Evolutionary conservation across 1,140 invertebrate species (phyloP).

Genomic region (Lepidurus apus): DNA sequence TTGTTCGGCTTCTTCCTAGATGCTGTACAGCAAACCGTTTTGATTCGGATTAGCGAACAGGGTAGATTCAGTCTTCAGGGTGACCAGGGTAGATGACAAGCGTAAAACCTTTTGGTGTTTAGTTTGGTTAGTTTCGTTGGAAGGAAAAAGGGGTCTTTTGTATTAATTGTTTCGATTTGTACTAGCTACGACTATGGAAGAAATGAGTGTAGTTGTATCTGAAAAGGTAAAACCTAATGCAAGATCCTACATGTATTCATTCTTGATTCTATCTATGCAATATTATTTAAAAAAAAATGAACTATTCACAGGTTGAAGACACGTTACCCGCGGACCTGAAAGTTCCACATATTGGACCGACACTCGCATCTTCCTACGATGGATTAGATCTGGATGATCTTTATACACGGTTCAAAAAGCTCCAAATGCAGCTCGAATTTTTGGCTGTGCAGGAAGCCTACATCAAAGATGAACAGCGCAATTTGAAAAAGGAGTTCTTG

Average conservation of each 20-base stretch:
- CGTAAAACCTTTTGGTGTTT: not conserved
- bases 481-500: slow-evolving; percentile 94
- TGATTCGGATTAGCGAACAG: too few species aligned
- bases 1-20: not conserved
- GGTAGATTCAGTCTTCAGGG: too few species aligned
- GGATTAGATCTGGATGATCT: slow-evolving; percentile 82
- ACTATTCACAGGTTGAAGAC: slow-evolving; percentile 39
- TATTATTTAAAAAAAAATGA: not conserved
- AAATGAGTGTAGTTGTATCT: slow-evolving; percentile 60
- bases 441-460: slow-evolving; percentile 96
- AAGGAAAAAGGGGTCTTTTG: not conserved
- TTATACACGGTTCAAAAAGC: slow-evolving; percentile 77
- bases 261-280: slow-evolving; percentile 57
- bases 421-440: slow-evolving; percentile 92
- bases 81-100: too few species aligned
- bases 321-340: slow-evolving; percentile 38
- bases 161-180: not conserved
- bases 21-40: not conserved
- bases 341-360: slow-evolving; percentile 42
- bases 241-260: slow-evolving; percentile 35
- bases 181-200: slow-evolving; percentile 52
- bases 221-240: slow-evolving; percentile 52
- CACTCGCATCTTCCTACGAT: slow-evolving; percentile 50
- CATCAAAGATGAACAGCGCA: slow-evolving; percentile 96
- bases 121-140: not conserved